Evolutionary conservation across 2,888 invertebrate species (phyloP).

Genomic region (Alitta virens): DNA sequence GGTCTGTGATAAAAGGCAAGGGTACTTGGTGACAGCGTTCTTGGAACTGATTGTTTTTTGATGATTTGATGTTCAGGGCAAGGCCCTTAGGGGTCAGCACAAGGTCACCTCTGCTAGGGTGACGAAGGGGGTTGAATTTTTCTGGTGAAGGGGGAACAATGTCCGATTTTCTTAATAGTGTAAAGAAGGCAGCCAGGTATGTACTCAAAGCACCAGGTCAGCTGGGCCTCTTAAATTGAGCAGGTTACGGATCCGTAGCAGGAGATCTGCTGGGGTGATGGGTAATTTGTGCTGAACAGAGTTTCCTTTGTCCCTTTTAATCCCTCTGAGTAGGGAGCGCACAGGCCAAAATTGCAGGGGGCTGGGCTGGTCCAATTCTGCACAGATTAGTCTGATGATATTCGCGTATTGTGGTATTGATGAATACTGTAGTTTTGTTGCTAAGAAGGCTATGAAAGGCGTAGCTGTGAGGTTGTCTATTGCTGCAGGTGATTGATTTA

Average conservation of each 20-base stretch:
- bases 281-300: not conserved
- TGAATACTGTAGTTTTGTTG: not conserved
- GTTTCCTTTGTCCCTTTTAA: not conserved
- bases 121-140: not conserved
- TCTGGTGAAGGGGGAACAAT: not conserved
- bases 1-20: too few relatives aligned
- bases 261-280: not conserved
- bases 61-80: not conserved
- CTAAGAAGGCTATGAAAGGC: not conserved
- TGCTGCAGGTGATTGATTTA: not conserved
- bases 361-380: not conserved
- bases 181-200: not conserved
- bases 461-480: not conserved
- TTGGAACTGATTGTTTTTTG: not conserved
- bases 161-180: not conserved
- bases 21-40: too few relatives aligned
- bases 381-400: not conserved
- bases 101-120: slow-evolving; percentile 1
- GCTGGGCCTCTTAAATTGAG: not conserved
- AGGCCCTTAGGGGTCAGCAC: not conserved
- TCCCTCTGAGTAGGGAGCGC: not conserved
- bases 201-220: not conserved
- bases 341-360: not conserved
- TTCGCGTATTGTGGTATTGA: not conserved
- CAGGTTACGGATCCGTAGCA: not conserved